Evolutionary conservation across 2,113 vertebrate genomes (phyloP), one percentile per base, ranked within the genome.

Genomic region (Ptilorrhoa leucosticta): DNA sequence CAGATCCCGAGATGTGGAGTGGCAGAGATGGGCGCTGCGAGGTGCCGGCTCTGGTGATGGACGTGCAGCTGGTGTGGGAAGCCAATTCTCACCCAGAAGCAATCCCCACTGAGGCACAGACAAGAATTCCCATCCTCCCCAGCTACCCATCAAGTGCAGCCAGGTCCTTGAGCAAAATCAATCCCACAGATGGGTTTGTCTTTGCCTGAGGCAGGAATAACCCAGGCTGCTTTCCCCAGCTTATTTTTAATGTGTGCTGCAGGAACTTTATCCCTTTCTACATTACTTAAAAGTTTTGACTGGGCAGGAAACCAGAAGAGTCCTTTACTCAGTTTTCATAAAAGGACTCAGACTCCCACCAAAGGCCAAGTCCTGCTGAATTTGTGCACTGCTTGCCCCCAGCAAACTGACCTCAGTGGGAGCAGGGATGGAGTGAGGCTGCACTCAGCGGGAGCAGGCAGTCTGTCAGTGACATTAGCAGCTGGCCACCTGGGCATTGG

Each of bases 391-490:
- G n/a, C 20, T 89, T 73, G 51, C 13, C 17, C 50, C 35, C 0
- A 2, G 39, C 35, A 45, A 57, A 51, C 3, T 56, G 63, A 53
- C 78, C 53, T 39, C 21, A 0, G 26, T 51, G 61, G 17, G 40
- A 57, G 13, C 40, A 44, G 31, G 27, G 19, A 37, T 71, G n/a
- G n/a, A 71, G 15, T 30, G 48, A 47, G 24, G 31, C 45, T 42
- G 13, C 31, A 26, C 1, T 1, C 11, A 53, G 17, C 0, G 1
- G 37, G 31, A 90, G 14, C 45, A 39, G 61, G 39, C 1, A 26
- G 50, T 23, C 11, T 17, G 35, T 37, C 84, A 64, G 30, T 84
- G 65, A 54, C 51, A 47, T 61, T 53, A 72, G 48, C 26, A 56
- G 45, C n/a, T 79, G 57, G 37, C 37, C 76, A 48, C 22, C 7